Evolutionary conservation across 2,113 vertebrate genomes (phyloP).

Genomic region (Falco punctatus): DNA sequence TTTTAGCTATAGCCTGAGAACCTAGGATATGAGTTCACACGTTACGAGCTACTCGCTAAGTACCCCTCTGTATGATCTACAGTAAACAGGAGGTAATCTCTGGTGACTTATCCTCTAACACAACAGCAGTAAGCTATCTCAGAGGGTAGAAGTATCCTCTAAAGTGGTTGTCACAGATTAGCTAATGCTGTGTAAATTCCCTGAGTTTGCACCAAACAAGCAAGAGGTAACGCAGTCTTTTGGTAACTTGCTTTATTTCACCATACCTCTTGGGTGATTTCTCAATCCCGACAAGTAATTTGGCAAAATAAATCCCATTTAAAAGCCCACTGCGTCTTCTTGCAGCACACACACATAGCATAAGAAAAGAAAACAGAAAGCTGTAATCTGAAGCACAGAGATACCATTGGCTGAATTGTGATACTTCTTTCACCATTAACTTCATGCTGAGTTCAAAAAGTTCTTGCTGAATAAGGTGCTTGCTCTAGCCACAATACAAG

Average conservation of each 20-base stretch:
- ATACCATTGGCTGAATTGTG: background rate
- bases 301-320: background rate
- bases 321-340: background rate
- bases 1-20: background rate
- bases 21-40: background rate
- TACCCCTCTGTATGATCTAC: background rate
- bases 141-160: background rate
- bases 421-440: background rate
- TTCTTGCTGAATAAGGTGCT: background rate
- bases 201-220: background rate
- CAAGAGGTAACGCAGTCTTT: background rate
- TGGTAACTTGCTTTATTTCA: background rate
- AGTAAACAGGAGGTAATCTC: background rate
- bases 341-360: background rate
- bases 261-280: background rate
- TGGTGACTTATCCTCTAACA: background rate
- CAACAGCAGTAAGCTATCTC: background rate
- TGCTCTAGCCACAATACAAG: background rate
- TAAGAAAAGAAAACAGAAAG: background rate
- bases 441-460: background rate
- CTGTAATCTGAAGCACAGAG: background rate
- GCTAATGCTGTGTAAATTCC: background rate
- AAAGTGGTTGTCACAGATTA: background rate
- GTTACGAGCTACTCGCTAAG: background rate
- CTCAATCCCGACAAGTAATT: background rate